Base-by-base conservation (phyloP, 2,113 vertebrate genomes). In the Phalacrocorax pelagicus region DNA sequence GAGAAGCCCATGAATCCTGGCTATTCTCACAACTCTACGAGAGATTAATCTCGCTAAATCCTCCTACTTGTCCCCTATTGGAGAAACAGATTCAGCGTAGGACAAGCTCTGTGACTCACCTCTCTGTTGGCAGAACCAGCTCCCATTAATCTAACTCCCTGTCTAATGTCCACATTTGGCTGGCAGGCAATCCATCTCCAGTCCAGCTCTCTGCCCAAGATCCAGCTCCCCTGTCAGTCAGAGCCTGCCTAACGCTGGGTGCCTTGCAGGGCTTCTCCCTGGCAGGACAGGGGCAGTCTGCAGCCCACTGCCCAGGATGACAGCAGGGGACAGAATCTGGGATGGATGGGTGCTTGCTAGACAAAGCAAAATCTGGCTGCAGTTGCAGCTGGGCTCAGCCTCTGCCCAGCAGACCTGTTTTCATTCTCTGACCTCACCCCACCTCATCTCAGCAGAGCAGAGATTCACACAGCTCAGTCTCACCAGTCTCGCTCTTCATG, bases 91-190 rank as follows among this genome's bases (percentile, higher is more conserved):
- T 91, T 94, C 97, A 97, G 92, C 94, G 55, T 78, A 89, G 95
- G 92, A 96, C 95, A 94, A 92, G 89, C 92, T 95, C 83, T 88
- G 96, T 96, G 96, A 97, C 95, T 97, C 92, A 95, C 95, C 94
- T 96, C 95, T 94, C 73, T 88, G 90, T 42, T 95, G 94, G 95
- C 96, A 95, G 70, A 96, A 94, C 92, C 89, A 95, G 92, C 62
- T 94, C 96, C 95, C 94, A 97, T 97, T 97, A 97, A 97, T 96
- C 94, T 95, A 95, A 82, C 58, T 95, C 94, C 78, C 95, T 92
- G 87, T 94, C 94, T 94, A 54, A 94, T 44, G 94, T 94, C 96
- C 81, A 85, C 77, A 67, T 95, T 91, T 89, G 84, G 84, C 91
- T 95, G 94, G 92, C 95, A 96, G 91, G 91, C 94, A 91, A 96